Percentiles rank a stretch among this genome's conserved stretches.
These are phyloP conservation scores for Sylvilagus floridanus DNA, from an alignment of 2,797 vertebrate genomes.

Conservation along the genomic window DNA sequence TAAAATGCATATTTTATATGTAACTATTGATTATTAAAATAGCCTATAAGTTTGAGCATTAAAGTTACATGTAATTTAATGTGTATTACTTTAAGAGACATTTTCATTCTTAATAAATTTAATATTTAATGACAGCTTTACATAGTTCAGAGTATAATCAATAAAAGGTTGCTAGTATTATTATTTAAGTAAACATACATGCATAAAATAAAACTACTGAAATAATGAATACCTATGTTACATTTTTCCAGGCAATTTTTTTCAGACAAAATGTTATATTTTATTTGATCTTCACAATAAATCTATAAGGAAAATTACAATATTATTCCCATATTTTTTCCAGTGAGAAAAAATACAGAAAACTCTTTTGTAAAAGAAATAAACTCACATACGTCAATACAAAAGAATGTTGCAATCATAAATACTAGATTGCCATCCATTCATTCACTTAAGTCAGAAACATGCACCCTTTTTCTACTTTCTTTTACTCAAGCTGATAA, in stretches of 20 bases:
- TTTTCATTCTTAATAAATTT: not conserved
- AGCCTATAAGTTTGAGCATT: not conserved
- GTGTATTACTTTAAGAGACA: not conserved
- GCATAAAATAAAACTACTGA: not conserved
- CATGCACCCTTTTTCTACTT: not conserved
- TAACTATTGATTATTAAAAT: not conserved
- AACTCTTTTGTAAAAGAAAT: constrained; percentile 4
- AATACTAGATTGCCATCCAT: not conserved
- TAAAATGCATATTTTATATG: too few species aligned
- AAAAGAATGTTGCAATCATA: not conserved
- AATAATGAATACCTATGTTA: not conserved
- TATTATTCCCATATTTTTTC: not conserved
- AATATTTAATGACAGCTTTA: not conserved
- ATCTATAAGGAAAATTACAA: not conserved
- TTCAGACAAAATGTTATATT: not conserved
- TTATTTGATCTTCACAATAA: not conserved
- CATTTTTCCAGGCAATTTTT: not conserved
- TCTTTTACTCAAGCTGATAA: not conserved
- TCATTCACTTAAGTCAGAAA: not conserved
- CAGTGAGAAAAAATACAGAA: not conserved
- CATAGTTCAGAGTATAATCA: not conserved
- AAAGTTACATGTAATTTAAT: not conserved
- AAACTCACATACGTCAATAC: not conserved
- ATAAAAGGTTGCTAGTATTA: not conserved
- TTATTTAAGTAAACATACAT: not conserved